These are phyloP conservation scores for Dryobates pubescens DNA, from an alignment of 2,797 vertebrate genomes.

Conservation along the genomic window DNA sequence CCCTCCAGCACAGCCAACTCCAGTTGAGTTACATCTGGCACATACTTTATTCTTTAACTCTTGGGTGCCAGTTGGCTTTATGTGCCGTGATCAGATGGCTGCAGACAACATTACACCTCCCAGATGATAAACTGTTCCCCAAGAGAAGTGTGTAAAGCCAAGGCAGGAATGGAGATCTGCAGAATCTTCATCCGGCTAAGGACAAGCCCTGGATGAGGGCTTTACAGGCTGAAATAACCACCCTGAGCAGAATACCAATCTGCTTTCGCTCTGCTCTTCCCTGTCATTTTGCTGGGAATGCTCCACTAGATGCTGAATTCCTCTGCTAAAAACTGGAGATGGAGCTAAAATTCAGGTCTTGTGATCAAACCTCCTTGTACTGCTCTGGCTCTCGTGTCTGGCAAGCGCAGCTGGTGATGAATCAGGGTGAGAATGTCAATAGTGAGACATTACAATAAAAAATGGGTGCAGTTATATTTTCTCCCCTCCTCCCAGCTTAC, in stretches of 20 bases:
- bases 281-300: not conserved
- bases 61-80: accelerated
- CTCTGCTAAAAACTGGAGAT: not conserved
- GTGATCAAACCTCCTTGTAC: not conserved
- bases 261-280: not conserved
- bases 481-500: not conserved
- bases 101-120: accelerated
- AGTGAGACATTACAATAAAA: not conserved
- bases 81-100: accelerated
- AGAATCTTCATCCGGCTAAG: not conserved
- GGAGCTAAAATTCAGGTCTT: not conserved
- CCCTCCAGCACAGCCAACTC: not conserved
- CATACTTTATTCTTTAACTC: not conserved
- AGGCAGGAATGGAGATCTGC: not conserved
- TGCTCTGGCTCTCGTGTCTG: not conserved
- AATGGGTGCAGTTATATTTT: not conserved
- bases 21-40: accelerated
- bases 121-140: not conserved
- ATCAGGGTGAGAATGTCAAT: not conserved
- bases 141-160: not conserved
- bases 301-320: not conserved
- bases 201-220: not conserved
- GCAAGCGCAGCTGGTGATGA: accelerated
- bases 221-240: not conserved
- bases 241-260: accelerated